These are phyloP conservation scores for Corapipo altera DNA, from an alignment of 2,113 vertebrate genomes.

Conservation along the genomic window DNA sequence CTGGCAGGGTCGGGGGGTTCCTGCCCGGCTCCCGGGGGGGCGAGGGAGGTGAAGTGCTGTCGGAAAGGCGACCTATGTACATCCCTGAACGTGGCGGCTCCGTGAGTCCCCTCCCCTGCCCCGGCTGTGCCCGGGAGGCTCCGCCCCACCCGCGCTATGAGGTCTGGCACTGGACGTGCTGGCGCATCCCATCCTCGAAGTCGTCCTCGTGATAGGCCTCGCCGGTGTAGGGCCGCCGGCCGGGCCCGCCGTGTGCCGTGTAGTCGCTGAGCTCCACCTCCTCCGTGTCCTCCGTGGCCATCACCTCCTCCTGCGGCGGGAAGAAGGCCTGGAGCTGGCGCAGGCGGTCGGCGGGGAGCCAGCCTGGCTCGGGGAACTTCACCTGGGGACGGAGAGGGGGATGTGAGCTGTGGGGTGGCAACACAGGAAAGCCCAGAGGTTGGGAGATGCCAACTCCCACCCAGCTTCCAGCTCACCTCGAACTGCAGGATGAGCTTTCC, in stretches of 20 bases:
- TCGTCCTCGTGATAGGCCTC: slow-evolving; percentile 19
- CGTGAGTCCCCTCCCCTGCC: background rate
- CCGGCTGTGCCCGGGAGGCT: background rate
- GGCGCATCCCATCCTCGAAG: background rate
- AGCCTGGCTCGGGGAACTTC: slow-evolving; percentile 64
- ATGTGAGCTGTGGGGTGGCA: fast-evolving
- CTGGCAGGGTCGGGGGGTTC: background rate
- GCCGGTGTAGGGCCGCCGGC: background rate
- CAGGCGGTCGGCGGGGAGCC: slow-evolving; percentile 47
- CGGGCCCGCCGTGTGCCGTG: background rate
- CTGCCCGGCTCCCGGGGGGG: background rate
- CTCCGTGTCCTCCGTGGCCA: slow-evolving; percentile 55
- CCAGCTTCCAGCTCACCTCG: background rate
- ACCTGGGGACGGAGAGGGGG: background rate
- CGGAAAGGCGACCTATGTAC: slow-evolving; percentile 18
- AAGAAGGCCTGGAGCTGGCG: slow-evolving; percentile 64
- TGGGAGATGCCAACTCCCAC: fast-evolving
- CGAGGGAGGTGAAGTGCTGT: background rate
- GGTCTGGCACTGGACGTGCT: slow-evolving; percentile 62
- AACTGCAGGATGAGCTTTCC: slow-evolving; percentile 71
- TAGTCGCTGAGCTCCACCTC: slow-evolving; percentile 58
- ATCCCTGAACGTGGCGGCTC: slow-evolving; percentile 19
- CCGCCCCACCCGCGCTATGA: background rate
- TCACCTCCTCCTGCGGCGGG: slow-evolving; percentile 40
- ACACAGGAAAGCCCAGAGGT: fast-evolving